Evolutionary conservation across 2,797 vertebrate species (phyloP).

Genomic region (Gymnocypris eckloni): DNA sequence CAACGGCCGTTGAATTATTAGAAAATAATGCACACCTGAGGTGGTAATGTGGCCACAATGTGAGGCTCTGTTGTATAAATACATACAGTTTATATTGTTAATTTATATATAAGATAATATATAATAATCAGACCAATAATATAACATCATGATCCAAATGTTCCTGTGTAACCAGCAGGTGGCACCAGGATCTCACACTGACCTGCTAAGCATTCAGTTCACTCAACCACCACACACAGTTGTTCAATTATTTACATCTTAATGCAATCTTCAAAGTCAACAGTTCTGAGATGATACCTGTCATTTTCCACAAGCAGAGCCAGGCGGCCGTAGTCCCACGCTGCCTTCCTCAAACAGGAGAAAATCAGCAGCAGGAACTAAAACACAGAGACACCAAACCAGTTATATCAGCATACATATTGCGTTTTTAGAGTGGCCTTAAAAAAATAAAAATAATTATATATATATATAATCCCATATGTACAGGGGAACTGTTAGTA

Average conservation of each 20-base stretch:
- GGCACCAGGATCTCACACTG: slow-evolving; percentile 42
- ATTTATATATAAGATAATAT: background rate
- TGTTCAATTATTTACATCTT: slow-evolving; percentile 36
- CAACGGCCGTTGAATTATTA: background rate
- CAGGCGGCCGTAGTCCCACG: slow-evolving; percentile 97
- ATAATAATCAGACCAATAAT: background rate
- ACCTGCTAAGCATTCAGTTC: slow-evolving; percentile 39
- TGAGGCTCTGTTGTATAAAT: no score
- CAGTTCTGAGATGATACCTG: slow-evolving; percentile 75
- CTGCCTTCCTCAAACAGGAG: slow-evolving; percentile 95
- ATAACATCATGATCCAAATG: background rate
- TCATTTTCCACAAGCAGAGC: slow-evolving; percentile 96
- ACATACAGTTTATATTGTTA: background rate
- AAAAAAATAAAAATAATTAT: background rate
- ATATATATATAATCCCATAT: background rate
- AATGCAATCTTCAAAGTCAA: background rate
- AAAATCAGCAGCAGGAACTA: slow-evolving; percentile 91
- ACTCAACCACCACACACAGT: background rate
- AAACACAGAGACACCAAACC: slow-evolving; percentile 50
- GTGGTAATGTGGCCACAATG: no score
- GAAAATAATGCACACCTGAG: background rate
- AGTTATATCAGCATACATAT: background rate
- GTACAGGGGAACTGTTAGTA: background rate
- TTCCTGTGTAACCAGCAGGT: slow-evolving; percentile 48
- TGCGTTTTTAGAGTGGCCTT: background rate